A percentile compares a stretch with the other conserved stretches of the same genome.
phyloP scores from a whole-genome alignment of 2,113 vertebrate species.

The Leucosticte australis region DNA sequence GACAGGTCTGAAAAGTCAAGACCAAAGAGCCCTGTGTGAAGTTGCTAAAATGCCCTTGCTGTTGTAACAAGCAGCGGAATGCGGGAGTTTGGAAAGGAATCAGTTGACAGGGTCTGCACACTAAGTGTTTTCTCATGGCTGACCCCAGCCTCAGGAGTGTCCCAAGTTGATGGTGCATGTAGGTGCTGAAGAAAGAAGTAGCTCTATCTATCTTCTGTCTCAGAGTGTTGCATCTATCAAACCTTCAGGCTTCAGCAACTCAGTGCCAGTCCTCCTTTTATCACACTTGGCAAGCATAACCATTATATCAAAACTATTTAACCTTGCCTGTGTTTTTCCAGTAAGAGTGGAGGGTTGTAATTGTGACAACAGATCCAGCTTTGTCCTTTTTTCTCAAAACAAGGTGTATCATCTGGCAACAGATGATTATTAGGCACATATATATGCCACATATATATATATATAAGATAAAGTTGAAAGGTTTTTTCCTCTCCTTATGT shows the following conservation, averaged over 20 bases:
- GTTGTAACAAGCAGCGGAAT: neutral
- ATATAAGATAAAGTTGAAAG: neutral
- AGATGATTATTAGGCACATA: neutral
- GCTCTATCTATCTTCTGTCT: neutral
- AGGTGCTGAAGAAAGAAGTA: neutral
- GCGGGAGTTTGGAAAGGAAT: neutral
- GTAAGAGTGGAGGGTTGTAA: neutral
- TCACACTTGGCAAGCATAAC: neutral
- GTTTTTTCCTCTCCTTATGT: neutral
- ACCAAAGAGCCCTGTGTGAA: neutral
- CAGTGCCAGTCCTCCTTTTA: neutral
- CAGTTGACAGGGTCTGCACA: accelerated
- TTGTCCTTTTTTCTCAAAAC: neutral
- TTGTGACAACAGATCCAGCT: neutral
- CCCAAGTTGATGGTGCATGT: neutral
- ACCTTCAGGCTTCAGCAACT: neutral
- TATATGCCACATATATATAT: neutral
- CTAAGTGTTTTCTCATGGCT: neutral
- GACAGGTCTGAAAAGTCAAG: neutral
- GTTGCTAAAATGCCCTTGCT: neutral
- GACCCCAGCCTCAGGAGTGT: neutral
- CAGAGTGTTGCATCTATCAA: neutral
- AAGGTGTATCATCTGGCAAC: neutral
- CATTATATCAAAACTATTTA: neutral
- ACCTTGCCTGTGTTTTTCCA: neutral